Evolutionary conservation across 2,797 vertebrate species (phyloP), one percentile per base, ranked within the genome.

Genomic region (Thunnus albacares): DNA sequence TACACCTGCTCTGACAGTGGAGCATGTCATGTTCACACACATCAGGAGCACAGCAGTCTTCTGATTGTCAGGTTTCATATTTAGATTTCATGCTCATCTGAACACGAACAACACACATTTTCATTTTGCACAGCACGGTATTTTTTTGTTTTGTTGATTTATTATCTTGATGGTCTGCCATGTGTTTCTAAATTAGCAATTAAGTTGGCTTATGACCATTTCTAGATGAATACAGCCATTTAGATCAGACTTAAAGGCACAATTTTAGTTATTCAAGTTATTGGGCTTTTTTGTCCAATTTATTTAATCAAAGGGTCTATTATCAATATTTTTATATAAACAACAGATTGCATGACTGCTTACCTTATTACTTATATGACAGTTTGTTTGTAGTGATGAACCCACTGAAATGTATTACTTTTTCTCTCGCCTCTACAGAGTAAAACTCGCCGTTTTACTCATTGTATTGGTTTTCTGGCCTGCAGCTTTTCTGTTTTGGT

Each of bases 1-100:
- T 62, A 58, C 63, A 53, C 20, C 70, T 24, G 33, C 20, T 71
- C 20, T 53, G 26, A 49, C 64, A 71, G 71, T 45, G 43, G 47
- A 38, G 70, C 51, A 66, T 28, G 12, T 53, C 2, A 15, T 5
- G 17, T 15, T 59, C 38, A n/a, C 1, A 13, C 15, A 65, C 33
- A 55, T 26, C 63, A 30, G 52, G 22, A 56, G 49, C 24, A 7
- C 11, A 26, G 2, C 2, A 10, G 11, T 33, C 26, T 53, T 51
- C 26, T 38, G 41, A 22, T 43, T 55, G 22, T 38, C 45, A 52
- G 43, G 22, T 64, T 60, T 61, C 28, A 47, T 56, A 26, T 68
- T 69, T 7, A 53, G 53, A 52, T 64, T 59, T 59, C 2, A 51
- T 26, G 41, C 28, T 66, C 30, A 10, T 49, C 5, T 6, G 17